Conservation (phyloP, 53 echinoderm and acorn worm species). For the Holothuria leucospilota region DNA sequence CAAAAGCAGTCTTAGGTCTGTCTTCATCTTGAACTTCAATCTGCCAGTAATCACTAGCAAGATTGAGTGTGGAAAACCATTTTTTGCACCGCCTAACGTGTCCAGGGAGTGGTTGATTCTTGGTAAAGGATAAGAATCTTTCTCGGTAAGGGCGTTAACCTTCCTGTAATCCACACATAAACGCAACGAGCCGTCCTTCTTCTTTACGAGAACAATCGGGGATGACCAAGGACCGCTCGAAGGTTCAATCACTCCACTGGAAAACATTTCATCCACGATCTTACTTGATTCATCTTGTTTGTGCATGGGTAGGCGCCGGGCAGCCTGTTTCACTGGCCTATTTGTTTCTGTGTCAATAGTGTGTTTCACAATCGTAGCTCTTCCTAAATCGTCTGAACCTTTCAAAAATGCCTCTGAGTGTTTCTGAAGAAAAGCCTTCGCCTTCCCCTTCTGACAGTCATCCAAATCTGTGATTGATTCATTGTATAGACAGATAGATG, state of each 20-base stretch:
- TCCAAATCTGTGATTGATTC: no score
- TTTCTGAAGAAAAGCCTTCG: no score
- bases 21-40: no score
- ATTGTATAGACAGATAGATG: no score
- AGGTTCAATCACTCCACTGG: slow-evolving; percentile 50
- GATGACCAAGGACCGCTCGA: slow-evolving; percentile 65
- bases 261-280: slow-evolving; percentile 46
- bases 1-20: no score
- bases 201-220: slow-evolving; percentile 45
- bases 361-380: slow-evolving; percentile 60
- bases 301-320: slow-evolving; percentile 32
- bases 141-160: slow-evolving; percentile 30
- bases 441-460: no score
- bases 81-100: slow-evolving; percentile 10
- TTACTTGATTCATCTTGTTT: slow-evolving; percentile 51
- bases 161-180: slow-evolving; percentile 58
- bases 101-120: slow-evolving; percentile 50
- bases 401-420: no score
- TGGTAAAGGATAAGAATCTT: slow-evolving; percentile 54
- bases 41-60: no score
- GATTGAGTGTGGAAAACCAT: no score
- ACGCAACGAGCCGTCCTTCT: slow-evolving; percentile 45
- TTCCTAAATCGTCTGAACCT: slow-evolving; percentile 56
- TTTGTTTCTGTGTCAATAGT: slow-evolving; percentile 50
- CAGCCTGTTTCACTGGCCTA: slow-evolving; percentile 56